phyloP scores from a whole-genome alignment of 2,797 vertebrate species.

The Cyprinodon diabolis region DNA sequence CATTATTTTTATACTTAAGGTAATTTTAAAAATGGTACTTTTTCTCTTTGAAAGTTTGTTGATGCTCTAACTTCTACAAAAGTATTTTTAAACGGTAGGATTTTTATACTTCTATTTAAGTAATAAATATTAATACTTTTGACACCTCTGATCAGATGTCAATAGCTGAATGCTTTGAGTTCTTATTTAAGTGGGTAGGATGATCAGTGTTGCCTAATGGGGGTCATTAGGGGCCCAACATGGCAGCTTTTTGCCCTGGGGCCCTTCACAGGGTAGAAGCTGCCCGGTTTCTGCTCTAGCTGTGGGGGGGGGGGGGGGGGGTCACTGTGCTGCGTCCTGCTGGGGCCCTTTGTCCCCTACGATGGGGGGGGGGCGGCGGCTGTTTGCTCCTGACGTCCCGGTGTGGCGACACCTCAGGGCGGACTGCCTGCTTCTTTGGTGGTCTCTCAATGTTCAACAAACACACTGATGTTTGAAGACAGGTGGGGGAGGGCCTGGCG shows the following conservation, averaged over 20 bases:
- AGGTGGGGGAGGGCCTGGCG: not conserved
- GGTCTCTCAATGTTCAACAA: conserved; percentile 40
- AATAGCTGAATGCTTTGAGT: too few species aligned
- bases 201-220: not conserved
- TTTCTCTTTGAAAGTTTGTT: too few species aligned
- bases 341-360: conserved; percentile 44
- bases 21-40: too few species aligned
- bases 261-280: not conserved
- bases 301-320: not conserved
- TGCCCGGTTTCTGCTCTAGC: not conserved
- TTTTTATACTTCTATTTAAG: too few species aligned
- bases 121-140: too few species aligned
- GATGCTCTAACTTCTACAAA: too few species aligned
- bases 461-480: conserved; percentile 5
- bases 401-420: conserved; percentile 47
- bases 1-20: too few species aligned
- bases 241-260: too few species aligned
- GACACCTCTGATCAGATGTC: too few species aligned
- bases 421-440: conserved; percentile 44
- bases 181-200: too few species aligned
- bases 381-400: conserved; percentile 55
- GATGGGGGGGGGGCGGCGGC: conserved; percentile 18
- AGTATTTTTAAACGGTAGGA: too few species aligned
- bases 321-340: conserved; percentile 17
- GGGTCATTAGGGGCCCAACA: not conserved